Evolutionary conservation across 1,140 invertebrate species (phyloP), one percentile per base, ranked within the genome.

Genomic region (Leptinotarsa undecemlineata): DNA sequence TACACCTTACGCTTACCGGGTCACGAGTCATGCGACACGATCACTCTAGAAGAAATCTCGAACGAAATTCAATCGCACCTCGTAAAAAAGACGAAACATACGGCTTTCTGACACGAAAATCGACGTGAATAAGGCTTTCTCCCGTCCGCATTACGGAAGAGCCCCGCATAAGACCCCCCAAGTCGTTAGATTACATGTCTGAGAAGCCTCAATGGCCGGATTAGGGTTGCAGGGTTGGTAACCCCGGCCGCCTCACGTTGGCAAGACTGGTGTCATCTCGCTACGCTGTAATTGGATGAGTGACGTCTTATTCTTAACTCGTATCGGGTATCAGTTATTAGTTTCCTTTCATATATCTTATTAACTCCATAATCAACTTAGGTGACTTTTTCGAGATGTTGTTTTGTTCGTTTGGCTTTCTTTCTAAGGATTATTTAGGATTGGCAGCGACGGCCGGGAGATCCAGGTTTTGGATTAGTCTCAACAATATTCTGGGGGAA

Each of bases 191-290:
- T 76, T 76, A 76, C 71, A 72, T 62, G 74, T 76, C 74, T 73
- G 71, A 74, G 76, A 77, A 77, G 70, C 76, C 76, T 74, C 70
- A 66, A 74, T 72, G 63, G 68, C 61, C 17, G 78, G 74, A 79
- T 77, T 77, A 77, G 73, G 78, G 78, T 79, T 77, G 76, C 72
- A 68, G 74, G 76, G 76, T 79, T 74, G 76, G 76, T 77, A 75
- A 76, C 78, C 78, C 76, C 60, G 72, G 57, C 72, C 63, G 48
- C 77, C 2, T 62, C 57, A 68, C 67, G 72, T 70, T 72, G 57
- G 74, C 72, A 74, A 64, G 63, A 48, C 72, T 72, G 68, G 42
- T 77, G 70, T 73, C 73, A 57, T 70, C 70, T 61, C 72, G 70
- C 72, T 77, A 21, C 73, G 23, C 70, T 68, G 66, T 79, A 79